phyloP scores from a whole-genome alignment of 2,888 invertebrate species.

The Gonocerus acuteangulatus region DNA sequence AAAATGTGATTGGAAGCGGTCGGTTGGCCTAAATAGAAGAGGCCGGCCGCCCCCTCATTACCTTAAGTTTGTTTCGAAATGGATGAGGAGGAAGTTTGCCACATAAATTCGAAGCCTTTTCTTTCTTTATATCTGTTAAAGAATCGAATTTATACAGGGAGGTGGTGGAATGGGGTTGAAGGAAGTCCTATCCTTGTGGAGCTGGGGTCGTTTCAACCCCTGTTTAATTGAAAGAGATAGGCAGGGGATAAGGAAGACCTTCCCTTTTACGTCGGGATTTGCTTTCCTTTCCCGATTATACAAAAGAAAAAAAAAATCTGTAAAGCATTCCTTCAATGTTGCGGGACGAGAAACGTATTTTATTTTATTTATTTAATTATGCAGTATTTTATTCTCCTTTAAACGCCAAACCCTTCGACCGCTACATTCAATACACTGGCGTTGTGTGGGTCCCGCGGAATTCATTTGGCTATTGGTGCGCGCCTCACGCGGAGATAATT shows the following conservation, averaged over 20 bases:
- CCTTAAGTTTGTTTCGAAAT: constrained; percentile 21
- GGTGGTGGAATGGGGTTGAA: neutral
- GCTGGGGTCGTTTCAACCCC: constrained; percentile 3
- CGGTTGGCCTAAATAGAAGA: constrained; percentile 9
- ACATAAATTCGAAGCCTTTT: constrained; percentile 8
- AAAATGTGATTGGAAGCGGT: constrained; percentile 20
- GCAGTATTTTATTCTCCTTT: no score
- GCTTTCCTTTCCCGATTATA: no score
- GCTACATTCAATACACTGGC: no score
- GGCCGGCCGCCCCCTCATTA: constrained; percentile 10
- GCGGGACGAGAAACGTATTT: no score
- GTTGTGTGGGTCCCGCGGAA: no score
- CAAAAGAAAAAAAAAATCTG: no score
- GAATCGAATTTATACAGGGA: constrained; percentile 21
- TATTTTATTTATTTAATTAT: no score
- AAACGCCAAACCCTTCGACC: no score
- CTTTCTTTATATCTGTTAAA: constrained; percentile 21
- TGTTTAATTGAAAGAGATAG: constrained; percentile 26
- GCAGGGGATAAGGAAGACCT: neutral
- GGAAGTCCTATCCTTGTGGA: neutral
- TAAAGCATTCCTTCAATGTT: no score
- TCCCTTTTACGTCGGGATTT: constrained; percentile 11
- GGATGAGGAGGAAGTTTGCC: constrained; percentile 20
- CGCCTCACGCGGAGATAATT: no score
- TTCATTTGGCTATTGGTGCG: no score